Conservation (phyloP, 1,140 invertebrate species). For the Lepidotrigona ventralis region DNA sequence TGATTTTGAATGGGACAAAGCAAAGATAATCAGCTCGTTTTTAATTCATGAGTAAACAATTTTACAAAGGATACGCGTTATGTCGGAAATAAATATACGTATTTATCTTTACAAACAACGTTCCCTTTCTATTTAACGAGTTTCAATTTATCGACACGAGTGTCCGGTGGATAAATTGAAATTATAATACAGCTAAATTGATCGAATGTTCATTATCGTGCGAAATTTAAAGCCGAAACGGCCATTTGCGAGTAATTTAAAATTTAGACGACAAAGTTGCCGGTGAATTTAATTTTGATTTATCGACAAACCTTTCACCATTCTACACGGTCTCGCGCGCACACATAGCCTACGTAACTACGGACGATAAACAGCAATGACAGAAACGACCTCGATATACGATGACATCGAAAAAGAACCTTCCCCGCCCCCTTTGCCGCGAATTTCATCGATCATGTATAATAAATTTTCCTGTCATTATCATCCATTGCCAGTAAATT, state of each 20-base stretch:
- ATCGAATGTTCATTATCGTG: neutral
- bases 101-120: neutral
- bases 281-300: constrained; percentile 4
- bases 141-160: neutral
- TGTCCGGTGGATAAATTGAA: neutral
- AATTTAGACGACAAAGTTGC: neutral
- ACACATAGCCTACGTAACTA: neutral
- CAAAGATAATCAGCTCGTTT: too few relatives aligned
- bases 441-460: constrained; percentile 6
- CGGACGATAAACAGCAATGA: neutral
- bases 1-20: too few relatives aligned
- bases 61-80: too few relatives aligned
- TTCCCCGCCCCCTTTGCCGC: neutral
- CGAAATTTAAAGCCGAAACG: neutral
- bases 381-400: constrained; percentile 14
- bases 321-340: neutral
- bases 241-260: neutral
- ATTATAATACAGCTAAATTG: neutral
- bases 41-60: too few relatives aligned
- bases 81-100: too few relatives aligned
- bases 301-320: constrained; percentile 8
- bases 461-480: neutral
- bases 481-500: neutral
- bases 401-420: neutral
- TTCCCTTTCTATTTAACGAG: neutral